A percentile compares a stretch with the other conserved stretches of the same genome.
Evolutionary conservation across 2,888 invertebrate genomes (phyloP).

Genomic region (Meliscaeva auricollis): DNA sequence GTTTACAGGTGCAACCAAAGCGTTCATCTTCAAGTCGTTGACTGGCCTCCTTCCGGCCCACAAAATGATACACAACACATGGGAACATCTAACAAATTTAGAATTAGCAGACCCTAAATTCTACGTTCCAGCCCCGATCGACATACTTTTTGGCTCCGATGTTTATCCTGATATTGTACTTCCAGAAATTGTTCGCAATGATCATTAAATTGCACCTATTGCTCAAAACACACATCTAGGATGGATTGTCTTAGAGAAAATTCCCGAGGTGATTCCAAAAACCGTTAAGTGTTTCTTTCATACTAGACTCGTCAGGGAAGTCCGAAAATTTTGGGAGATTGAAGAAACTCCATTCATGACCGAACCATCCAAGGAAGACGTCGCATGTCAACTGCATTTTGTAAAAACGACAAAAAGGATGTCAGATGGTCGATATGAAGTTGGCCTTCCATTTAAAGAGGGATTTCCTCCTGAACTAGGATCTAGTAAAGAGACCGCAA

Average conservation of each 20-base stretch:
- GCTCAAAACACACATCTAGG: slow-evolving; percentile 26
- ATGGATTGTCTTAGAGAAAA: slow-evolving; percentile 29
- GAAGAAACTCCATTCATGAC: slow-evolving; percentile 3
- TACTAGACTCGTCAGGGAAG: neutral
- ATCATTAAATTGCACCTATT: slow-evolving; percentile 5
- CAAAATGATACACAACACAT: neutral
- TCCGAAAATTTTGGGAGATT: slow-evolving; percentile 12
- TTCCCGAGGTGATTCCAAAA: neutral
- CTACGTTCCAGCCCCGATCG: neutral
- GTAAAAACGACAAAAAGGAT: neutral
- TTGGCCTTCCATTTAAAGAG: neutral
- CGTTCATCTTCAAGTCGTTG: neutral
- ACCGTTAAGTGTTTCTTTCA: neutral
- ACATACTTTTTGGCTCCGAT: slow-evolving; percentile 25
- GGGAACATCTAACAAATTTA: slow-evolving; percentile 19
- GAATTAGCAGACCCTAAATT: slow-evolving; percentile 20
- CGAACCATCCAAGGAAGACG: neutral
- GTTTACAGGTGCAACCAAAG: neutral
- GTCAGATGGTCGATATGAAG: neutral
- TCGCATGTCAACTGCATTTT: neutral
- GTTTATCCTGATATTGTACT: slow-evolving; percentile 22
- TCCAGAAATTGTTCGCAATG: slow-evolving; percentile 8
- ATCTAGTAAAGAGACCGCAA: neutral
- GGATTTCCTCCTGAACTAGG: neutral
- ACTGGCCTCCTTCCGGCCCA: neutral